Evolutionary conservation across 1,140 invertebrate genomes (phyloP), one percentile per base, ranked within the genome.

Genomic region (Conus ventricosus): DNA sequence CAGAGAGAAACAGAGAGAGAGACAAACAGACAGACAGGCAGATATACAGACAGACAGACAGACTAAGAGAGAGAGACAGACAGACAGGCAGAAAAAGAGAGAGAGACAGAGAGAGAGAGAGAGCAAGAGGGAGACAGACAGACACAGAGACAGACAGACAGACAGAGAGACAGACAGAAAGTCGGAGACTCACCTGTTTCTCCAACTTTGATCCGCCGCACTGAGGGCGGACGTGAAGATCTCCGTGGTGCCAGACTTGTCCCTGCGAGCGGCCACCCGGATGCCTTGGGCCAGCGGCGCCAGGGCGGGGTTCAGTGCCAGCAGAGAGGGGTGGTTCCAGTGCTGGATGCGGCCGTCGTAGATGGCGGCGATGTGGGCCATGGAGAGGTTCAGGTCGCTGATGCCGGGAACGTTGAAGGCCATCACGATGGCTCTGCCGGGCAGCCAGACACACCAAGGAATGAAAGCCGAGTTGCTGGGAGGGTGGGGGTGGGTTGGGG

Each of bases 221-320:
- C 90, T 88, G 83, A 93, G 85, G 13, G 90, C 91, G 5, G 84
- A 27, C 0, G 93, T 93, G 82, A 93, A 93, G 8, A 90, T 88
- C 60, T 87, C 87, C 20, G 93, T 93, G 53, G 92, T 92, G 20
- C 93, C 93, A 11, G 93, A 92, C 27, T 90, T 91, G 84, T 92
- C 91, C 17, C 87, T 39, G 8, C 93, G 85, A 17, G 89, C 92
- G 7, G 93, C 80, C 8, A 91, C 89, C 6, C 89, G 67, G 51
- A 93, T 92, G 15, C 39, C 23, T 17, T 87, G 39, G 39, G 20
- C 27, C 4, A 92, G 93, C 20, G 93, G 60, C 13, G 13, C 23
- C 53, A 82, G 7, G 5, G 11, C 27, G 5, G 91, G 91, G 75
- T 93, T 93, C 17, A 87, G 25, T 2, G 10, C 7, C 51, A 53